Conservation (phyloP, 2,888 invertebrate species). For the Cosmia trapezina region DNA sequence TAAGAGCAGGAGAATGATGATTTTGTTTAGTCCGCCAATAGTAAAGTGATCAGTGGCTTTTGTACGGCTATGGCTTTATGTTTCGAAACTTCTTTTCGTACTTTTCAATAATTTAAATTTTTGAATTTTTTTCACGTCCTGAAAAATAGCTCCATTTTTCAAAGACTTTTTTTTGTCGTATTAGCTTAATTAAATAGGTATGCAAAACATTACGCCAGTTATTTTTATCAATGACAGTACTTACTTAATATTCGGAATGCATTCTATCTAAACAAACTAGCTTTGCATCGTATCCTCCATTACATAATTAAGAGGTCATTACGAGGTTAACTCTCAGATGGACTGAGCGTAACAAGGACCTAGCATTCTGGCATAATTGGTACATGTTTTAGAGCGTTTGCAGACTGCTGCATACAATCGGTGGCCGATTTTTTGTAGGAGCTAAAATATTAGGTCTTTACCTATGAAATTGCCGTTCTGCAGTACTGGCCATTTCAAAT, state of each 20-base stretch:
- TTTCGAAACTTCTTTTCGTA: neutral
- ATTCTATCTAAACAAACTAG: slow-evolving; percentile 12
- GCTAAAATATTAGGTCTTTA: no score
- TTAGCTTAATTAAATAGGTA: no score
- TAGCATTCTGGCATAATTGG: slow-evolving; percentile 19
- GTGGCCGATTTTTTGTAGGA: neutral
- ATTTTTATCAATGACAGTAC: neutral
- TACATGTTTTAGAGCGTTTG: neutral
- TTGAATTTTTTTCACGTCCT: neutral
- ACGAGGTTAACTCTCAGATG: slow-evolving; percentile 15
- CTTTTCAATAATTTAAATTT: neutral
- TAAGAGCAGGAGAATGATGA: no score
- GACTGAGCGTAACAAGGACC: slow-evolving; percentile 23
- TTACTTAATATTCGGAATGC: slow-evolving; percentile 36
- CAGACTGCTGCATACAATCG: neutral
- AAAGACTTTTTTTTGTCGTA: no score
- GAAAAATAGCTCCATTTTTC: neutral
- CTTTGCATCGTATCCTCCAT: slow-evolving; percentile 21
- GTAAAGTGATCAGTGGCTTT: no score
- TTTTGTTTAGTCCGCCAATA: no score
- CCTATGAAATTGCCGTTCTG: no score
- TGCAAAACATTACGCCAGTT: neutral
- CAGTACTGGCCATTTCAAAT: no score
- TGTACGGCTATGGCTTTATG: neutral
- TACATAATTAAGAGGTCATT: slow-evolving; percentile 36